Evolutionary conservation across 2,113 vertebrate species (phyloP), one percentile per base, ranked within the genome.

Genomic region (Siphamia tubifer): DNA sequence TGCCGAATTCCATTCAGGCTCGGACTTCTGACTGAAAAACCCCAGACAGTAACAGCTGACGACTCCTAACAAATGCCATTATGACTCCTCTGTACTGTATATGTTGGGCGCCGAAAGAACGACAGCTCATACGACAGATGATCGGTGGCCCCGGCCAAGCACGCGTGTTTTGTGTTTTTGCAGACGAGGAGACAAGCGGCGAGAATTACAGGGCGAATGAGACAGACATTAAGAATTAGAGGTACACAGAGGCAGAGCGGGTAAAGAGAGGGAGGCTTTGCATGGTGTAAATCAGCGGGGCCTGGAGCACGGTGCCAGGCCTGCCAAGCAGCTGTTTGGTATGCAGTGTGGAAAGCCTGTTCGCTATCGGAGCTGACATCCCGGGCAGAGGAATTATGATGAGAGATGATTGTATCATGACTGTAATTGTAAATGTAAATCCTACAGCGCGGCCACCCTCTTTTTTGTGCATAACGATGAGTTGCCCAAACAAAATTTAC

Each of bases 381-480:
- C 75, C 16, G 65, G 84, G 73, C 85, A 74, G 74, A 84, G 74
- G 81, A 87, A 89, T 87, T 86, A 90, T 87, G 89, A 83, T 77
- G 82, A 85, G 81, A 77, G 82, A 84, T 86, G 86, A 91, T 89
- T 89, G 75, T 78, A 87, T 90, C 81, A 90, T 85, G 71, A 86
- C 83, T 78, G 86, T 86, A 89, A 88, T 85, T 85, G 87, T 87
- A 85, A 91, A 84, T 83, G 84, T 90, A 90, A 90, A 90, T 91
- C 84, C 85, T 68, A 44, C 63, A 32, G 63, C 31, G 45, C 25
- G 57, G 73, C 70, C 79, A 68, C 52, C 67, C 66, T 80, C 74
- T 36, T 70, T 74, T 77, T 71, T 49, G 68, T 76, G 82, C 89
- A 81, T 73, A 63, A 72, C 54, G 72, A 85, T 80, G 79, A 85